A percentile compares a stretch with the other conserved stretches of the same genome.
phyloP scores from a whole-genome alignment of 2,113 vertebrate species.

The Athene noctua region DNA sequence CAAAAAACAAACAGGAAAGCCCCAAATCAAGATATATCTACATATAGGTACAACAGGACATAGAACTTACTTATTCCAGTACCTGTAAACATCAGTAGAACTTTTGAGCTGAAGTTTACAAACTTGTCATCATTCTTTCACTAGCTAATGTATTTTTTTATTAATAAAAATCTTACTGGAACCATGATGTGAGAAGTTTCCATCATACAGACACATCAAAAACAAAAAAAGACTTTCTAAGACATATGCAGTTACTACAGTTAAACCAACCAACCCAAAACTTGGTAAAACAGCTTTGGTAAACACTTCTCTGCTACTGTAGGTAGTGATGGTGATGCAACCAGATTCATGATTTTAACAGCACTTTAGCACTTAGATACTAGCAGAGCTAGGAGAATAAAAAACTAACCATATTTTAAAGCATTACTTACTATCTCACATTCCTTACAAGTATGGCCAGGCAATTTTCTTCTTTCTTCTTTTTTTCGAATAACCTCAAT shows the following conservation, averaged over 20 bases:
- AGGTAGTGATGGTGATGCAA: background rate
- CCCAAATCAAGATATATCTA: background rate
- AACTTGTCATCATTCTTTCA: background rate
- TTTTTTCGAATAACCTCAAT: conserved; percentile 93
- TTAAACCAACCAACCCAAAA: background rate
- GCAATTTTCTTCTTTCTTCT: conserved; percentile 92
- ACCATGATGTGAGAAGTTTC: background rate
- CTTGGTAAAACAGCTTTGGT: background rate
- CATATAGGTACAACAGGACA: background rate
- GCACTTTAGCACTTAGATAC: background rate
- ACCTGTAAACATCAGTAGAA: background rate
- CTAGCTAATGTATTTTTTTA: background rate
- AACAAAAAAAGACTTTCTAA: background rate
- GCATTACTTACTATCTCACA: conserved; percentile 89
- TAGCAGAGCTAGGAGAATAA: background rate
- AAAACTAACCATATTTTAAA: background rate
- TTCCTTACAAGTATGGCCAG: conserved; percentile 93
- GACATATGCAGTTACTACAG: background rate
- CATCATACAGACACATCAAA: background rate
- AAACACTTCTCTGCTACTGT: background rate
- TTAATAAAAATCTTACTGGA: background rate
- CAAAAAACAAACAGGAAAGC: background rate
- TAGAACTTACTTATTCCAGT: background rate
- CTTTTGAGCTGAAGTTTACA: background rate
- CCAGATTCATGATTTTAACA: background rate